These are phyloP conservation scores for Drosophila lowei DNA, from an alignment of 1,140 invertebrate species.

Conservation along the genomic window DNA sequence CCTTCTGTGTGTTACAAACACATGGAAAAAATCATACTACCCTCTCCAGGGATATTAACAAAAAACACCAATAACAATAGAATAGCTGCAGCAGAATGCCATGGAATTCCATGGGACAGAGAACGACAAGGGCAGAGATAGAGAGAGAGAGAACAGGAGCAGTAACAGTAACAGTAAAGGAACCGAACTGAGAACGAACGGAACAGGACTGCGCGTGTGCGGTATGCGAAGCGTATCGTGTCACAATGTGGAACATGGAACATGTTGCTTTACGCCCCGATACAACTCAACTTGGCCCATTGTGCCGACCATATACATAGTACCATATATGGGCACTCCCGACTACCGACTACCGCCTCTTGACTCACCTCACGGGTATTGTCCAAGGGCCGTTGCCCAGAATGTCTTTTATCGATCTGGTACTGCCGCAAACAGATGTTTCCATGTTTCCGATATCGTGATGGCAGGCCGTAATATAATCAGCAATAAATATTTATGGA, in stretches of 20 bases:
- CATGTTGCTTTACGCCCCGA: constrained; percentile 70
- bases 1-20: no score
- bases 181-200: constrained; percentile 1
- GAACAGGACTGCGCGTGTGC: constrained; percentile 17
- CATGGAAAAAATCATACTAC: not conserved
- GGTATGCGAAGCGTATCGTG: constrained; percentile 38
- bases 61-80: constrained; percentile 44
- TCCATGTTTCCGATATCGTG: constrained; percentile 18
- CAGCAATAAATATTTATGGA: constrained; percentile 34
- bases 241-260: constrained; percentile 39
- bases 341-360: constrained; percentile 3
- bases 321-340: constrained; percentile 49
- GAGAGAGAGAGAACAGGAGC: constrained; percentile 7
- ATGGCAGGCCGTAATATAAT: constrained; percentile 33
- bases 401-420: constrained; percentile 4
- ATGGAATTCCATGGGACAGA: not conserved
- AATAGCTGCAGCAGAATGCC: constrained; percentile 22
- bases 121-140: not conserved
- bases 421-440: constrained; percentile 17
- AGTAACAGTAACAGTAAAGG: constrained; percentile 12
- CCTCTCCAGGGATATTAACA: not conserved
- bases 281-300: constrained; percentile 74
- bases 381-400: not conserved
- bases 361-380: not conserved
- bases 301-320: constrained; percentile 16